Evolutionary conservation across 92 coral and sea anemone genomes (phyloP).

Genomic region (Zoanthus gigantus): DNA sequence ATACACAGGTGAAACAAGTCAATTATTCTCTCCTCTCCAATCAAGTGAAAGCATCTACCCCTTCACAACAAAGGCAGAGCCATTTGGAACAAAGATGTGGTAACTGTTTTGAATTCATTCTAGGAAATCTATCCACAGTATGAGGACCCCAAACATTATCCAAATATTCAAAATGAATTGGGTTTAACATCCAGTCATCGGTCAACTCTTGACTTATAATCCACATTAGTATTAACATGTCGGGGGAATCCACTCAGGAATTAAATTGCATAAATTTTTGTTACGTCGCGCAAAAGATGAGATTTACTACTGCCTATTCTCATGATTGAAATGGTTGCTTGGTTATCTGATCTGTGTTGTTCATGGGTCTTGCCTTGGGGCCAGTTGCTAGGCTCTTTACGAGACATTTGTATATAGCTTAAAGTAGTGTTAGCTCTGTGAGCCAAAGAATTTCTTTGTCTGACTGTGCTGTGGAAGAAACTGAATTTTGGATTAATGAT

Average conservation of each 20-base stretch:
- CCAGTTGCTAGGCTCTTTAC: conserved; percentile 14
- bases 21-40: conserved; percentile 73
- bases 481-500: conserved; percentile 28
- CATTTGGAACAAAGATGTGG: conserved; percentile 57
- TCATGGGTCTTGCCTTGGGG: no score
- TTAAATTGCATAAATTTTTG: conserved; percentile 54
- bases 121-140: conserved; percentile 55
- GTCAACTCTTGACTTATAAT: conserved; percentile 71
- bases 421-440: conserved; percentile 11
- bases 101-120: conserved; percentile 48
- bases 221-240: conserved; percentile 62
- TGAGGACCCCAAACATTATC: conserved; percentile 64
- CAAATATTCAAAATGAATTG: conserved; percentile 48
- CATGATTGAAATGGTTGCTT: conserved; percentile 49
- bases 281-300: conserved; percentile 56
- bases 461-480: neutral
- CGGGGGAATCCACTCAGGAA: conserved; percentile 66
- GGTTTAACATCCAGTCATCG: conserved; percentile 64
- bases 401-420: conserved; percentile 9
- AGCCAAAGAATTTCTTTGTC: conserved; percentile 5
- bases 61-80: conserved; percentile 74
- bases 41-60: conserved; percentile 65
- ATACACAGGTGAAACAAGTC: conserved; percentile 73
- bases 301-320: conserved; percentile 58
- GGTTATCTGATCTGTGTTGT: conserved; percentile 59